Conservation (phyloP, 2,113 vertebrate species). For the Peromyscus californicus region DNA sequence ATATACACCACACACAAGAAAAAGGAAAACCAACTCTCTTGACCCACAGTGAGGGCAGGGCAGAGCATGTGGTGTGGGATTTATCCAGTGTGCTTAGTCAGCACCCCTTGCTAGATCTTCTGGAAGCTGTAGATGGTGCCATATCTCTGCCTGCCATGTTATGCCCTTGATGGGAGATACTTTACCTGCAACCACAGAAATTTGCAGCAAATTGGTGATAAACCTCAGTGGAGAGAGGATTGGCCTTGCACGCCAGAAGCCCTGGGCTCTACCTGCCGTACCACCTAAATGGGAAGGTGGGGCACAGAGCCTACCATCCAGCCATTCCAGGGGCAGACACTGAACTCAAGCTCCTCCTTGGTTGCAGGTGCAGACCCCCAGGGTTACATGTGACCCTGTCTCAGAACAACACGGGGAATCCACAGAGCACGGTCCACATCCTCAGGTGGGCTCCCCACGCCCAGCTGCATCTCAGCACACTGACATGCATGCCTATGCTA, state of each 20-base stretch:
- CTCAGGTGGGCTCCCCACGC: too few relatives aligned
- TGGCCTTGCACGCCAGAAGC: neutral
- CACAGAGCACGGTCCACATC: neutral
- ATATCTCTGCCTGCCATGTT: too few relatives aligned
- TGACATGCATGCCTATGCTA: fast-evolving
- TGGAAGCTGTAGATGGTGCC: neutral
- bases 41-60: neutral
- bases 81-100: neutral
- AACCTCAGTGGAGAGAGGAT: neutral
- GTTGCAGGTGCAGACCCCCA: neutral
- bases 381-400: neutral
- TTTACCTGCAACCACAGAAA: neutral
- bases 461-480: neutral
- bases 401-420: neutral
- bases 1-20: neutral
- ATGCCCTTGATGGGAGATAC: neutral
- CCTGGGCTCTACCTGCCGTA: neutral
- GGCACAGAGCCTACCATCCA: too few relatives aligned
- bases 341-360: neutral
- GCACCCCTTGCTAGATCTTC: neutral
- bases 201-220: neutral
- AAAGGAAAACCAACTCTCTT: neutral
- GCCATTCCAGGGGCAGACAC: neutral
- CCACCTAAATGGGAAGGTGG: neutral
- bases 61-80: neutral